Evolutionary conservation across 2,113 vertebrate genomes (phyloP), one percentile per base, ranked within the genome.

Genomic region (Centropus bengalensis): DNA sequence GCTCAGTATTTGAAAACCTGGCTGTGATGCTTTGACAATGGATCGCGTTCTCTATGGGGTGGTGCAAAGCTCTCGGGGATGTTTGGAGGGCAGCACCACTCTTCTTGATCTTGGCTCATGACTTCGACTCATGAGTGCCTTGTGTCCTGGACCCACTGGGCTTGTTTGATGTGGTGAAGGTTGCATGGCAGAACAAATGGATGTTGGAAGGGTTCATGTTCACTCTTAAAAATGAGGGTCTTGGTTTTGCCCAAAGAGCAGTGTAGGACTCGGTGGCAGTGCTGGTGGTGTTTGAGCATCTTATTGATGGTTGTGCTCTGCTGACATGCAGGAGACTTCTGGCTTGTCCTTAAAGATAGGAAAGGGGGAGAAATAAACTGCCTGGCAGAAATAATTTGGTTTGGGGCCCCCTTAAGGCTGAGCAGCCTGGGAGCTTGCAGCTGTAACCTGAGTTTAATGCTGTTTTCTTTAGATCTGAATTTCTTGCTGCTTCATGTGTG

Each of bases 161-260:
- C 8, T 71, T 0, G 1, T 60, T 73, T 21, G 36, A 10, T 32
- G 44, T 0, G 0, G 26, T 0, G 6, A 40, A 40, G 27, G 49
- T 62, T 60, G 36, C 70, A 2, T 1, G 0, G 44, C 32, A 51
- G n/a, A 79, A 8, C 36, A 49, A 66, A 15, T 52, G 67, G 82
- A 42, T 9, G 16, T 18, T 74, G 64, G 56, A 12, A 59, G 75
- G 69, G 33, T 54, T 68, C 13, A 8, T 5, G 36, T 62, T 51
- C 15, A 3, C 55, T 62, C 60, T 71, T 49, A 19, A 32, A 45
- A 75, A 27, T 23, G 21, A 63, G 27, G 1, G 14, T 23, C 58
- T 59, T 51, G 33, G 13, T 47, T 82, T 86, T 77, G 55, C 52
- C 44, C 4, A 0, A 47, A 59, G 27, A 30, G 63, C 36, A 66